phyloP scores from a whole-genome alignment of 2,113 vertebrate species.

The Oryzias melastigma region DNA sequence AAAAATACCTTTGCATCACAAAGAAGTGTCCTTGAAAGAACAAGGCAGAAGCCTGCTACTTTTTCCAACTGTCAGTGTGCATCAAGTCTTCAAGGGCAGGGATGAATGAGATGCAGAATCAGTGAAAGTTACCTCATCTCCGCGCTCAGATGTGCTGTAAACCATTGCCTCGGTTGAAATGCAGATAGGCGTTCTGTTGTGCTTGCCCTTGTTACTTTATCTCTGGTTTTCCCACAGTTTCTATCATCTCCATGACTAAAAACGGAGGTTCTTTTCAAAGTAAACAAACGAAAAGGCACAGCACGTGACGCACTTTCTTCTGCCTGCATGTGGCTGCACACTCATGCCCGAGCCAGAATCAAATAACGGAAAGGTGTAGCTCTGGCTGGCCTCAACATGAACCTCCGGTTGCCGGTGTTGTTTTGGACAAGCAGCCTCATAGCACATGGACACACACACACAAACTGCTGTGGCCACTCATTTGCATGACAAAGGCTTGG shows the following conservation, averaged over 20 bases:
- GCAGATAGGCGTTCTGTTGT: constrained; percentile 21
- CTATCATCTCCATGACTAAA: constrained; percentile 19
- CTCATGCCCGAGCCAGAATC: not conserved
- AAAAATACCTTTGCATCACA: constrained; percentile 27
- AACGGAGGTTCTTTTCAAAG: constrained; percentile 22
- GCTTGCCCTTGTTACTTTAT: constrained; percentile 41
- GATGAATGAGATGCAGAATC: constrained; percentile 46
- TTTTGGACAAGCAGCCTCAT: constrained; percentile 48
- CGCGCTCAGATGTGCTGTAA: constrained; percentile 31
- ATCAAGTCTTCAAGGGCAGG: constrained; percentile 31
- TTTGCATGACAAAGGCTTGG: constrained; percentile 79
- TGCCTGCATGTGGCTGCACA: constrained; percentile 17
- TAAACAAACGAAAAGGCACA: not conserved
- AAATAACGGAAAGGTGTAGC: constrained; percentile 11
- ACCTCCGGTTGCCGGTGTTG: constrained; percentile 33
- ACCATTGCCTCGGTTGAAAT: constrained; percentile 22
- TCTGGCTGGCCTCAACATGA: constrained; percentile 37
- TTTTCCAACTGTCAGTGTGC: constrained; percentile 30
- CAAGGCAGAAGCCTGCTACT: constrained; percentile 30
- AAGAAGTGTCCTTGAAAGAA: constrained; percentile 52
- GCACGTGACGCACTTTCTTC: constrained; percentile 3
- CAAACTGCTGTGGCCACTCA: constrained; percentile 56
- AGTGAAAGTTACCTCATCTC: constrained; percentile 57
- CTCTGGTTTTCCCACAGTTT: constrained; percentile 14
- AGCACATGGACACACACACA: constrained; percentile 37